These are phyloP conservation scores for Seriola dumerili DNA, from an alignment of 2,113 vertebrate species.

Conservation along the genomic window DNA sequence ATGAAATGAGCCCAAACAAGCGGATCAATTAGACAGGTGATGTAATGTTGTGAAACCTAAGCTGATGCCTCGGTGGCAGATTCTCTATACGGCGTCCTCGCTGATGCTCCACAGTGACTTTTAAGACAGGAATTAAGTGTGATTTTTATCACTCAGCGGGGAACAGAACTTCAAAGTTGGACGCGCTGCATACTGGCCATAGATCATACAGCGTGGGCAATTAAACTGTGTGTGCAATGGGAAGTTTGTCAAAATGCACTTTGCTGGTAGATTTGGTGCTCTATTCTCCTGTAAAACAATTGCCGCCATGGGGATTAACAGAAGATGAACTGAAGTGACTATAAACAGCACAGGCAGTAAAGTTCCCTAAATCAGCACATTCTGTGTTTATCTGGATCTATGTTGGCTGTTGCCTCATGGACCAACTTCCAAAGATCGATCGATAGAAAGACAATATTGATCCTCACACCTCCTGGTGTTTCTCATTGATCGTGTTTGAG, in stretches of 20 bases:
- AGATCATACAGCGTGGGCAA: constrained; percentile 35
- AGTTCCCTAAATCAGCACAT: constrained; percentile 36
- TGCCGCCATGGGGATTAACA: constrained; percentile 30
- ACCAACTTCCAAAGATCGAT: constrained; percentile 3
- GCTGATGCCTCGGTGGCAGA: constrained; percentile 64
- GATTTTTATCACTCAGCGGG: constrained; percentile 43
- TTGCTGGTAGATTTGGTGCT: constrained; percentile 50
- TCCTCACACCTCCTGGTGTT: neutral
- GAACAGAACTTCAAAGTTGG: constrained; percentile 40
- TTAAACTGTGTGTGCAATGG: constrained; percentile 27
- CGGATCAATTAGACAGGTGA: constrained; percentile 78
- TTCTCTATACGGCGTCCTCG: constrained; percentile 44
- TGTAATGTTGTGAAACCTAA: constrained; percentile 78
- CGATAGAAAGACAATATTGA: constrained; percentile 13
- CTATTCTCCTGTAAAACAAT: constrained; percentile 44
- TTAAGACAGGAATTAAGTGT: constrained; percentile 45
- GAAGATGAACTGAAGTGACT: constrained; percentile 45
- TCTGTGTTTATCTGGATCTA: constrained; percentile 21
- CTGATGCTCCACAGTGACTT: constrained; percentile 58
- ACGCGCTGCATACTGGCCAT: constrained; percentile 6
- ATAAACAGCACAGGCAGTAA: constrained; percentile 48
- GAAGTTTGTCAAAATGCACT: constrained; percentile 48
- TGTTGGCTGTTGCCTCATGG: constrained; percentile 12
- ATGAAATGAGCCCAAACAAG: constrained; percentile 76
- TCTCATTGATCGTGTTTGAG: neutral